These are phyloP conservation scores for Thaumatotibia leucotreta DNA, from an alignment of 1,140 invertebrate species.

Conservation along the genomic window DNA sequence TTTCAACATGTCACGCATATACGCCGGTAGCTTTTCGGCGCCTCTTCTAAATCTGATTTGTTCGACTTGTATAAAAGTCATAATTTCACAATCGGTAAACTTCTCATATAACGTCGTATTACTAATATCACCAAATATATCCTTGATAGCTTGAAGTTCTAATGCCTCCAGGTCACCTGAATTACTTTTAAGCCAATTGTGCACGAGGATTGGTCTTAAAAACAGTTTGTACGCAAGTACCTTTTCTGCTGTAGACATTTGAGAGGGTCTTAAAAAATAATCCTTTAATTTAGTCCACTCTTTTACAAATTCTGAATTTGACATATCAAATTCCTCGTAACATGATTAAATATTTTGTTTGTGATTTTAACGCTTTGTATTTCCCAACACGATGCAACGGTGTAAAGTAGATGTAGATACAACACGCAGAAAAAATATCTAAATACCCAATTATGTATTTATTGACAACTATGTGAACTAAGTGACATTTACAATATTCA, in stretches of 20 bases:
- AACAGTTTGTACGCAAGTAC: slow-evolving; percentile 38
- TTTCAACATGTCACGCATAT: neutral
- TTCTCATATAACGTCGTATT: slow-evolving; percentile 19
- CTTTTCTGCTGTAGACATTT: slow-evolving; percentile 26
- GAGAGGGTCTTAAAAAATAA: slow-evolving; percentile 18
- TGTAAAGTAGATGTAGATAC: neutral
- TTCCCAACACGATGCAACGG: neutral
- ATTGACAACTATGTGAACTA: neutral
- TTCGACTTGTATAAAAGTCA: slow-evolving; percentile 25
- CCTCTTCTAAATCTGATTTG: slow-evolving; percentile 22
- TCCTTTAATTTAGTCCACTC: slow-evolving; percentile 21
- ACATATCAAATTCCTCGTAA: slow-evolving; percentile 14
- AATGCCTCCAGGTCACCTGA: slow-evolving; percentile 15
- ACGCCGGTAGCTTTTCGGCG: neutral
- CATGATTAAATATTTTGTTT: neutral
- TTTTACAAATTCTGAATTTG: neutral
- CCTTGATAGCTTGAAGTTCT: slow-evolving; percentile 27
- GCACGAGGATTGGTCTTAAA: slow-evolving; percentile 32
- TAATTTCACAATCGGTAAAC: slow-evolving; percentile 29
- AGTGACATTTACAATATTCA: neutral
- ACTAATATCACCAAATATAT: slow-evolving; percentile 24
- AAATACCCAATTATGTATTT: too few relatives aligned
- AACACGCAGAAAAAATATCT: neutral
- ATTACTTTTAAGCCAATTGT: slow-evolving; percentile 24
- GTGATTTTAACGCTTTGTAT: neutral